These are phyloP conservation scores for Automeris io DNA, from an alignment of 2,888 invertebrate genomes.

Conservation along the genomic window DNA sequence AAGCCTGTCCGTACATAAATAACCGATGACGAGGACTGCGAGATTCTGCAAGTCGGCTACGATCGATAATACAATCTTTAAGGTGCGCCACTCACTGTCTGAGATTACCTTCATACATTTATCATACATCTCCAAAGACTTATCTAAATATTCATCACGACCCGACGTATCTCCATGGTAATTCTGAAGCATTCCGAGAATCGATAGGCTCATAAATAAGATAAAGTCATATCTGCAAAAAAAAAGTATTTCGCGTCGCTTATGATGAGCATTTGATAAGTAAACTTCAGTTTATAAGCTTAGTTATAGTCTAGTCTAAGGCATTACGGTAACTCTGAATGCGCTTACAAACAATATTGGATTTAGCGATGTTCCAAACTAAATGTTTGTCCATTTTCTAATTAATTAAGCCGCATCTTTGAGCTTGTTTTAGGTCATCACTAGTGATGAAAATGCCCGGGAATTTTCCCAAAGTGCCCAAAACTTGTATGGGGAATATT, in stretches of 20 bases:
- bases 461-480: too few species aligned
- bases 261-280: not conserved
- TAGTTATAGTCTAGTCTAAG: too few species aligned
- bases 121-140: slow-evolving; percentile 25
- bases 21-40: slow-evolving; percentile 25
- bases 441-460: too few species aligned
- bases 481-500: too few species aligned
- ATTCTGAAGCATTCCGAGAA: slow-evolving; percentile 27
- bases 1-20: slow-evolving; percentile 38
- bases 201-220: slow-evolving; percentile 11
- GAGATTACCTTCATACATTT: slow-evolving; percentile 25
- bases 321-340: too few species aligned
- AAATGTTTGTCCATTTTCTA: too few species aligned
- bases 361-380: too few species aligned
- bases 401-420: too few species aligned
- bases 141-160: slow-evolving; percentile 24
- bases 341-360: too few species aligned
- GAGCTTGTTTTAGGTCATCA: too few species aligned
- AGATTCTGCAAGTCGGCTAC: slow-evolving; percentile 24
- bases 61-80: slow-evolving; percentile 33
- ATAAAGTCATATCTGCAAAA: slow-evolving; percentile 1
- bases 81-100: slow-evolving; percentile 32
- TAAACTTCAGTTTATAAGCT: not conserved
- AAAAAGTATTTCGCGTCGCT: not conserved
- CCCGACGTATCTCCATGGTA: slow-evolving; percentile 27